Conservation (phyloP, 2,888 invertebrate genomes). For the Hydroisotoma schaefferi region DNA sequence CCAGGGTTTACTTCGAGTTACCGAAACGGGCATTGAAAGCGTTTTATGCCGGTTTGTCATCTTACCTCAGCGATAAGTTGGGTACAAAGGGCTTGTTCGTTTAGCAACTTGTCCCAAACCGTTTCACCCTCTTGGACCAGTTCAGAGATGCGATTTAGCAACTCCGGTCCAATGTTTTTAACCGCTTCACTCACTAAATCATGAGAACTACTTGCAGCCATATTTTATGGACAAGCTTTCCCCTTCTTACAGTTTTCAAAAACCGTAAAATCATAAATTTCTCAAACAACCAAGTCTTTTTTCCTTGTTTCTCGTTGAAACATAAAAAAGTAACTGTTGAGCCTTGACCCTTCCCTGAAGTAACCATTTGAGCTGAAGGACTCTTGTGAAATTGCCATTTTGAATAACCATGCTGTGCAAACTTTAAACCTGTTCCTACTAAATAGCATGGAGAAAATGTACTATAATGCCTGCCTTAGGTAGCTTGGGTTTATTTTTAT, state of each 20-base stretch:
- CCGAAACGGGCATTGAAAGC: too few species aligned
- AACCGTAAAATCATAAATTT: too few species aligned
- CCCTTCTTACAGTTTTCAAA: too few species aligned
- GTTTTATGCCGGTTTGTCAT: neutral
- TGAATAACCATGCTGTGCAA: neutral
- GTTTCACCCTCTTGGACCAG: slow-evolving; percentile 6
- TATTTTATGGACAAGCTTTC: too few species aligned
- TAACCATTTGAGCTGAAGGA: neutral
- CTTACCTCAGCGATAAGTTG: slow-evolving; percentile 15
- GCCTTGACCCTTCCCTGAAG: too few species aligned
- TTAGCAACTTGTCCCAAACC: slow-evolving; percentile 11
- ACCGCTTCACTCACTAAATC: too few species aligned
- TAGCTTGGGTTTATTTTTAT: neutral
- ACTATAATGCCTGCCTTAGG: too few species aligned
- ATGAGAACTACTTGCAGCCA: too few species aligned
- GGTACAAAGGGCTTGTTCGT: slow-evolving; percentile 4
- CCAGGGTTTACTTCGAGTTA: neutral
- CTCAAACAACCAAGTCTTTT: too few species aligned
- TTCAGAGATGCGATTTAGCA: slow-evolving; percentile 2
- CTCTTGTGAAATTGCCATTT: neutral
- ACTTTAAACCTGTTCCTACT: neutral
- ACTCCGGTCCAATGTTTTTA: neutral
- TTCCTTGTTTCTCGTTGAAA: too few species aligned
- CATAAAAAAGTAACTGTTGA: too few species aligned
- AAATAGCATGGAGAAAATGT: neutral